Percentiles rank a stretch among this genome's conserved stretches.
phyloP scores from a whole-genome alignment of 2,888 invertebrate species.

The Cynaeus angustus region DNA sequence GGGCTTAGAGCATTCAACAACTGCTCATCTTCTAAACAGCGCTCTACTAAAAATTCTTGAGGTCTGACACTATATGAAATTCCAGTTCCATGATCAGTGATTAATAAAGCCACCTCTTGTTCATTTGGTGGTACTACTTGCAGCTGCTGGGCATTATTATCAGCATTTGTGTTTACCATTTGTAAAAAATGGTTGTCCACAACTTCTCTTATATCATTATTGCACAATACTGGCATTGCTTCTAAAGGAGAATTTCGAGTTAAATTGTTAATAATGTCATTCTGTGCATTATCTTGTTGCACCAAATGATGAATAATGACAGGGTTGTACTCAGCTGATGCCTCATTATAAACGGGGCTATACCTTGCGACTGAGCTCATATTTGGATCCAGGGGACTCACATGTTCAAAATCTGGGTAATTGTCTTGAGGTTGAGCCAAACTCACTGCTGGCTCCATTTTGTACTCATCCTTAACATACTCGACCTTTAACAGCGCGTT shows the following conservation, averaged over 20 bases:
- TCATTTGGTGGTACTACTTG: constrained; percentile 28
- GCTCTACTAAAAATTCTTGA: constrained; percentile 66
- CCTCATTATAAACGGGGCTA: constrained; percentile 74
- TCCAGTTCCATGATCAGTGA: constrained; percentile 69
- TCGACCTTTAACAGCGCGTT: constrained; percentile 63
- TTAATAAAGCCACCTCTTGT: constrained; percentile 67
- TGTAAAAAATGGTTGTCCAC: constrained; percentile 64
- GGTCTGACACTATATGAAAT: constrained; percentile 64
- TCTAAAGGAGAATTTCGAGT: constrained; percentile 56
- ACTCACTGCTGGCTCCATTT: constrained; percentile 56
- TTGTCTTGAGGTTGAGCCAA: constrained; percentile 52
- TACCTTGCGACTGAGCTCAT: constrained; percentile 77
- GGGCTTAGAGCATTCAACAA: constrained; percentile 64
- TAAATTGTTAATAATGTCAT: constrained; percentile 49
- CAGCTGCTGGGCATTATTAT: constrained; percentile 25
- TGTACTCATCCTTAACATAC: constrained; percentile 68
- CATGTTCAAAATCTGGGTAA: constrained; percentile 65
- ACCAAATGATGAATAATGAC: constrained; percentile 68
- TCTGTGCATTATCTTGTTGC: constrained; percentile 57
- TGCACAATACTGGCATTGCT: constrained; percentile 62
- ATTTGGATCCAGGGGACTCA: constrained; percentile 71
- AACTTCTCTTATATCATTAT: constrained; percentile 62
- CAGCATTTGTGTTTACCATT: constrained; percentile 56
- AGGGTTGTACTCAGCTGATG: constrained; percentile 63
- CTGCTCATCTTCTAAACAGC: constrained; percentile 67